Percentiles rank a stretch among this genome's conserved stretches.
Conservation (phyloP, 2,888 invertebrate genomes). For the Heliconius hortense region DNA sequence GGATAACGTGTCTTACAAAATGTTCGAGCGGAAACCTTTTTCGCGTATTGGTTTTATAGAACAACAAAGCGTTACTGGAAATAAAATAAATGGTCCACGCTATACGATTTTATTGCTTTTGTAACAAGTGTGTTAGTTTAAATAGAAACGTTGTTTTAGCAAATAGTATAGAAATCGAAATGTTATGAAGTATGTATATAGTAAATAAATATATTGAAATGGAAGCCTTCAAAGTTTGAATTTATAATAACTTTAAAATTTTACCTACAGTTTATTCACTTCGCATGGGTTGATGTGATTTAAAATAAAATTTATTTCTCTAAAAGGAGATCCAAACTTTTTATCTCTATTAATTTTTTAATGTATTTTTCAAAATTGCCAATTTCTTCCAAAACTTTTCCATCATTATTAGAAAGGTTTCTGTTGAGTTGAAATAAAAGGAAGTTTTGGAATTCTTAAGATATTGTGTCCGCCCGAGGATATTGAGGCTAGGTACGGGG, state of each 20-base stretch:
- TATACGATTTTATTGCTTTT: constrained; percentile 43
- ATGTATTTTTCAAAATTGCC: constrained; percentile 2
- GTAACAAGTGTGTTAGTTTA: constrained; percentile 40
- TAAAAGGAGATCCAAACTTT: constrained; percentile 9
- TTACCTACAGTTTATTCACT: not conserved
- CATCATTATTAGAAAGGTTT: constrained; percentile 19
- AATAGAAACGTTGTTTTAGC: constrained; percentile 31
- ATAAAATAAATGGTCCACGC: constrained; percentile 42
- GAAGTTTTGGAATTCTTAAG: constrained; percentile 18
- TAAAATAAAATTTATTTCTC: not conserved
- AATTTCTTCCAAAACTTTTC: constrained; percentile 9
- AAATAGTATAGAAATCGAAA: constrained; percentile 9
- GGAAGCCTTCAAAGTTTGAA: not conserved
- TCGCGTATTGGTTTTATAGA: constrained; percentile 43
- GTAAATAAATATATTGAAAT: constrained; percentile 5
- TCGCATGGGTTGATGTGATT: not conserved
- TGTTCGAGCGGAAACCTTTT: constrained; percentile 42
- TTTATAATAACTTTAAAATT: not conserved
- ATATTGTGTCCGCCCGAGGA: constrained; percentile 19
- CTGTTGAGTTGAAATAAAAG: constrained; percentile 11
- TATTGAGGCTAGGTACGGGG: constrained; percentile 14
- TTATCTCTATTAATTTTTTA: constrained; percentile 10
- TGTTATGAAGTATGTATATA: not conserved
- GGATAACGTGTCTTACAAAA: constrained; percentile 53
- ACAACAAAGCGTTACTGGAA: constrained; percentile 43